Conservation (phyloP, 1,140 invertebrate species). For the Metaphire vulgaris region DNA sequence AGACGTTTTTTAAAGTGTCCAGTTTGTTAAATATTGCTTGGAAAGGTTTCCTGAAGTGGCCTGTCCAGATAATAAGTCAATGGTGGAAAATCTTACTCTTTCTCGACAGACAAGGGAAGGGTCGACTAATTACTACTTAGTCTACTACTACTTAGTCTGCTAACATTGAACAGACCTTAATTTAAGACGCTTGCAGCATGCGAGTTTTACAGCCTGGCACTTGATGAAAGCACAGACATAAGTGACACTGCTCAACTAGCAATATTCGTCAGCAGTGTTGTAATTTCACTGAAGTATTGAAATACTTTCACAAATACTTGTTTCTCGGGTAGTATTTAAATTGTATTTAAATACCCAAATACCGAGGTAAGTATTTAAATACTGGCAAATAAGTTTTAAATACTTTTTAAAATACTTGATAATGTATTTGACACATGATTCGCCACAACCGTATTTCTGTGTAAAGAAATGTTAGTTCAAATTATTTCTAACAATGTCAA, state of each 20-base stretch:
- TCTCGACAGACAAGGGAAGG: background rate
- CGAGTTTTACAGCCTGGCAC: background rate
- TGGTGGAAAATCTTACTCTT: constrained; percentile 4
- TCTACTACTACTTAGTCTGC: too few relatives aligned
- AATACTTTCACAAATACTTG: too few relatives aligned
- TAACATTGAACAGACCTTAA: background rate
- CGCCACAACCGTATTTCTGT: too few relatives aligned
- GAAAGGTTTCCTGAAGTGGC: background rate
- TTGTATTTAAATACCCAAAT: too few relatives aligned
- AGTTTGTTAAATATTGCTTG: constrained; percentile 41
- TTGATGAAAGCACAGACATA: constrained; percentile 10
- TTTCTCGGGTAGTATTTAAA: too few relatives aligned
- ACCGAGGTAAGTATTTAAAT: too few relatives aligned
- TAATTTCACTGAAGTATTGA: too few relatives aligned
- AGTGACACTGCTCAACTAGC: constrained; percentile 6
- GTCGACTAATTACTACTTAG: background rate
- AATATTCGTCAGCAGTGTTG: background rate
- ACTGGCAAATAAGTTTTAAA: too few relatives aligned
- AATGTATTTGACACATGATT: too few relatives aligned
- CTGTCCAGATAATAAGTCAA: background rate
- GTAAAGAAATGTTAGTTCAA: too few relatives aligned
- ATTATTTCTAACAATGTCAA: too few relatives aligned
- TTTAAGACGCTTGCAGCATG: background rate
- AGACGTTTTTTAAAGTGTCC: constrained; percentile 42
- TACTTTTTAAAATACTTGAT: too few relatives aligned